Conservation (phyloP, 2,888 invertebrate genomes). For the Latrodectus elegans region DNA sequence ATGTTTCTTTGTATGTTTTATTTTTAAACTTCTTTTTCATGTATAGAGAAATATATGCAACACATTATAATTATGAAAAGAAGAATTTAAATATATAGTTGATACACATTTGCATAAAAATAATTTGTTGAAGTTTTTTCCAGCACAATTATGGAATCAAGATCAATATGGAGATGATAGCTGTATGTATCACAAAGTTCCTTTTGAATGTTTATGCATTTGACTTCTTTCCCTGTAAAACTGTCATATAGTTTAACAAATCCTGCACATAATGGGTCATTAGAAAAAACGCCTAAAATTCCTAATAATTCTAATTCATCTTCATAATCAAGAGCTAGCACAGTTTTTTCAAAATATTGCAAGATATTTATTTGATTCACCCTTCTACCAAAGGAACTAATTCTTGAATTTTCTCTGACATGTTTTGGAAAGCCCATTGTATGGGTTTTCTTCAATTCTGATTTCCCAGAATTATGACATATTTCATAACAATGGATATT, state of each 20-base stretch:
- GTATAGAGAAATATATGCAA: neutral
- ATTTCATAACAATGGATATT: slow-evolving; percentile 16
- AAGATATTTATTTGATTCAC: neutral
- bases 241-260: slow-evolving; percentile 43
- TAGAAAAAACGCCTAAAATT: slow-evolving; percentile 10
- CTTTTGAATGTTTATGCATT: slow-evolving; percentile 4
- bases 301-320: slow-evolving; percentile 41
- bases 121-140: slow-evolving; percentile 7
- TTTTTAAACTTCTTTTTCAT: neutral
- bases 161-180: slow-evolving; percentile 35
- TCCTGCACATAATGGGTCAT: neutral
- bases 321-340: slow-evolving; percentile 45
- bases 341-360: neutral
- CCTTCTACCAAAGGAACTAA: slow-evolving; percentile 35
- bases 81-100: neutral
- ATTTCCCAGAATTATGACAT: neutral
- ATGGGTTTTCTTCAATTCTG: slow-evolving; percentile 10
- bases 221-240: slow-evolving; percentile 26
- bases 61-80: neutral
- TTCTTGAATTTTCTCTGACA: neutral
- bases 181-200: slow-evolving; percentile 9
- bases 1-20: neutral
- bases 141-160: slow-evolving; percentile 24
- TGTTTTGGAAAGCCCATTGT: slow-evolving; percentile 2
- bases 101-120: slow-evolving; percentile 20